Evolutionary conservation across 2,888 invertebrate species (phyloP).

Genomic region (Trichopoda pennipes): DNA sequence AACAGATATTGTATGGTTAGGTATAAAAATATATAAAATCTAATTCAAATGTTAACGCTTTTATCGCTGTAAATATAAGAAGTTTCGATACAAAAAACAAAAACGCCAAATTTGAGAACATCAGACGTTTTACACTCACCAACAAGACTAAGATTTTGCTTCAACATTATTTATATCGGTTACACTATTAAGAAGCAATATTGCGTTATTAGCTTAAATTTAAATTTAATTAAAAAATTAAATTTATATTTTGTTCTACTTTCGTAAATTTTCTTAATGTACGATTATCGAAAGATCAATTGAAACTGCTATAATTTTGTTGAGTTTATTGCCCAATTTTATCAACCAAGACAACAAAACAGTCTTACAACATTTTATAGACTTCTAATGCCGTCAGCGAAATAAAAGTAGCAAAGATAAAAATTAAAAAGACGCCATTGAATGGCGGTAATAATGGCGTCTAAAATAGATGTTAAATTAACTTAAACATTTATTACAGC

Average conservation of each 20-base stretch:
- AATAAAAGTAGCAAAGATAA: constrained; percentile 72
- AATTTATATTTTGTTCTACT: neutral
- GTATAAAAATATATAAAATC: no score
- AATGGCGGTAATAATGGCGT: constrained; percentile 77
- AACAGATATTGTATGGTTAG: no score
- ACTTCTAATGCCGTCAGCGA: constrained; percentile 44
- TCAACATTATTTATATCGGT: no score
- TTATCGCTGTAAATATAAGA: no score
- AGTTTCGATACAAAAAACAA: no score
- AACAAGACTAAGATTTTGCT: no score
- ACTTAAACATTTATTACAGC: constrained; percentile 63
- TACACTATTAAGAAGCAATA: no score
- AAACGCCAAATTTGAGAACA: no score
- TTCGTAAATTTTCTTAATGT: constrained; percentile 1
- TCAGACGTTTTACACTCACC: no score
- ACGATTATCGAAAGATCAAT: constrained; percentile 36
- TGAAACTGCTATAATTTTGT: constrained; percentile 7
- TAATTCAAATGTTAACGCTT: no score
- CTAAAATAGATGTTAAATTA: constrained; percentile 73
- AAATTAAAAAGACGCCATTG: constrained; percentile 79
- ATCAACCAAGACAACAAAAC: neutral
- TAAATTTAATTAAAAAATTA: neutral
- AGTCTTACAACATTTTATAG: constrained; percentile 30
- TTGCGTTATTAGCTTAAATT: no score
- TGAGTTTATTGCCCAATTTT: neutral